A percentile compares a stretch with the other conserved stretches of the same genome.
Conservation (phyloP, 2,797 vertebrate genomes). For the Fistularia tabacaria region DNA sequence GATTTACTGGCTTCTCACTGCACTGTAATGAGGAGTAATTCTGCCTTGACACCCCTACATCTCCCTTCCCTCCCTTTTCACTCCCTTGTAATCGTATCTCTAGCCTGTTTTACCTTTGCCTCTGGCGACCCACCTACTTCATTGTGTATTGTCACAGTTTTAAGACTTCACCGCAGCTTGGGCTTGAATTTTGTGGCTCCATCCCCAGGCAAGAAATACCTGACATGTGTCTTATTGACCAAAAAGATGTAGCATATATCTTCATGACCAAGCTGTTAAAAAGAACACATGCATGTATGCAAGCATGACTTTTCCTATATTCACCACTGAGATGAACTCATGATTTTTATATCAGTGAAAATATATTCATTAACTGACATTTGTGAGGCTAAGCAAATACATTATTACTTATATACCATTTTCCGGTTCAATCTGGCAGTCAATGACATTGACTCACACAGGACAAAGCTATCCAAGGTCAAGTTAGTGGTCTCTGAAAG, state of each 20-base stretch:
- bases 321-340: constrained; percentile 58
- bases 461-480: constrained; percentile 17
- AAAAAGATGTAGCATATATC: constrained; percentile 66
- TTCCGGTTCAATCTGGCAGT: not conserved
- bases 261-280: constrained; percentile 73
- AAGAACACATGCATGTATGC: constrained; percentile 62
- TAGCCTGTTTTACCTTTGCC: constrained; percentile 54
- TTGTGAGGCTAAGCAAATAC: constrained; percentile 63
- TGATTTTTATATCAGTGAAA: constrained; percentile 55
- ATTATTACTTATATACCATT: not conserved
- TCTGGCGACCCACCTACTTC: constrained; percentile 34
- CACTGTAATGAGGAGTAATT: constrained; percentile 80
- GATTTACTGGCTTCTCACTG: constrained; percentile 76
- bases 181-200: constrained; percentile 58
- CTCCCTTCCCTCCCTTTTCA: constrained; percentile 44
- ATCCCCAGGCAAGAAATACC: constrained; percentile 57
- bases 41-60: constrained; percentile 67
- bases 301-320: constrained; percentile 59
- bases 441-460: constrained; percentile 7
- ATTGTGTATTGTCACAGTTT: constrained; percentile 56
- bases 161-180: constrained; percentile 46
- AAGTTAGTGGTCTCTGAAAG: constrained; percentile 14
- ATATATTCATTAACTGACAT: constrained; percentile 52
- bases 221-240: constrained; percentile 75
- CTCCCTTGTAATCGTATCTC: constrained; percentile 49